A percentile compares a stretch with the other conserved stretches of the same genome.
Conservation (phyloP, 2,797 vertebrate genomes). For the Pithecia hirsuta region DNA sequence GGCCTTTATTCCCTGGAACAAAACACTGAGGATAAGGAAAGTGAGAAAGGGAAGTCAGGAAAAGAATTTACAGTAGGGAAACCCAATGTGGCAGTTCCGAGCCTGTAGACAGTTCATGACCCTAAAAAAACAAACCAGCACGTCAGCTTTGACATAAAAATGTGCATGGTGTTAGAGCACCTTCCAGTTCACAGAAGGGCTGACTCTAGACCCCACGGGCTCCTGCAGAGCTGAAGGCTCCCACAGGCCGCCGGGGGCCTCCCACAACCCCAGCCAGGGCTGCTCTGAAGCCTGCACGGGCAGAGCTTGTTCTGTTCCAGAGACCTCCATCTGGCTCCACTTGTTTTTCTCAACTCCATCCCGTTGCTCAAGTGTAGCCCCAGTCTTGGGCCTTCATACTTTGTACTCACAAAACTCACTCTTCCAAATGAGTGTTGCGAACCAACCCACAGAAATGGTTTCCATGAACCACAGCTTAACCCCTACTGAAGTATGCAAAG, state of each 20-base stretch:
- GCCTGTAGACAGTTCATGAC: rapidly evolving
- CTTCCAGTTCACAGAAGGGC: background rate
- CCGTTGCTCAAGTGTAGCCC: rapidly evolving
- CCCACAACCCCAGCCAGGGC: rapidly evolving
- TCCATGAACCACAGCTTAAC: background rate
- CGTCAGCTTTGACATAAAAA: background rate
- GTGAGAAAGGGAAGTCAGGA: rapidly evolving
- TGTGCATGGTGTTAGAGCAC: too few relatives aligned
- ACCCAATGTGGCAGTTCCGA: rapidly evolving
- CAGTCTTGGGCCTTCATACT: background rate
- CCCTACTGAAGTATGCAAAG: rapidly evolving
- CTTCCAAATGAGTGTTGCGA: background rate
- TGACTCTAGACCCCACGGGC: rapidly evolving
- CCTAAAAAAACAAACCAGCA: too few relatives aligned
- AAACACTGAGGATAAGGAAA: background rate
- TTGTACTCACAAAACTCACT: too few relatives aligned
- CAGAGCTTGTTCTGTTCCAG: too few relatives aligned
- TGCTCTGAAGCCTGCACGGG: too few relatives aligned
- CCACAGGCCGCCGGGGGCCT: rapidly evolving
- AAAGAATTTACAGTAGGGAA: background rate
- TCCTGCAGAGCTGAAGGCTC: rapidly evolving
- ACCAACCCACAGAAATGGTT: background rate
- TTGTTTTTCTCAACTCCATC: rapidly evolving
- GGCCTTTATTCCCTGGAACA: background rate
- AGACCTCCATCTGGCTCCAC: rapidly evolving